Evolutionary conservation across 2,888 invertebrate genomes (phyloP), one percentile per base, ranked within the genome.

Genomic region (Pyrgus malvae): DNA sequence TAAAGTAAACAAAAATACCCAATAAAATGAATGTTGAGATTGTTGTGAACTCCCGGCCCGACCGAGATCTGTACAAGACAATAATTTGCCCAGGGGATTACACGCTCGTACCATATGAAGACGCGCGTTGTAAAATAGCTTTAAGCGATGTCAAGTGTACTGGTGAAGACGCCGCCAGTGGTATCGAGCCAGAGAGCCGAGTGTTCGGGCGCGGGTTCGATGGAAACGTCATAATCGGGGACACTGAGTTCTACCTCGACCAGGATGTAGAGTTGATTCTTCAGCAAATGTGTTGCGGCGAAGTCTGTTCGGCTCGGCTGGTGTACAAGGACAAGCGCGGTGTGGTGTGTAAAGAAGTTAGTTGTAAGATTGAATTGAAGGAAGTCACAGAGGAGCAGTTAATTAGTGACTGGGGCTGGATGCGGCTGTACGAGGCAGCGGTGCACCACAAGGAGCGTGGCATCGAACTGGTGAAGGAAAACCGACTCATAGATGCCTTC

Each of bases 401-500:
- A 6, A 80, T 92, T 21, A 91, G 91, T 71, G 89, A 92, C 44
- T 93, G 92, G 92, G 82, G 87, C n/a, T 86, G 89, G 70, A 81
- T 86, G 44, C 84, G 92, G 55, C 83, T 92, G 58, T 88, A 88
- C 63, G 82, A 87, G 37, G 73, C 83, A 12, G 89, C 92, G 1
- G 64, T 81, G 23, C 83, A 87, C 63, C 90, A 92, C 62, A 93
- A 93, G 75, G 91, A 91, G 57, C 71, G 78, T 29, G 93, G 94
- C 2, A 93, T 95, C 0, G 75, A 89, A 23, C 85, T 96, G 58
- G 95, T 95, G 59, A 93, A 93, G 70, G 72, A 87, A 1, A 91
- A 92, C 58, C 91, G 93, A 48, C 82, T 88, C 48, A 70, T 87
- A 7, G 95, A 95, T 72, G 95, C 96, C 0, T 96, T 95, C 65